These are phyloP conservation scores for Craniophora ligustri DNA, from an alignment of 2,888 invertebrate species.

Conservation along the genomic window DNA sequence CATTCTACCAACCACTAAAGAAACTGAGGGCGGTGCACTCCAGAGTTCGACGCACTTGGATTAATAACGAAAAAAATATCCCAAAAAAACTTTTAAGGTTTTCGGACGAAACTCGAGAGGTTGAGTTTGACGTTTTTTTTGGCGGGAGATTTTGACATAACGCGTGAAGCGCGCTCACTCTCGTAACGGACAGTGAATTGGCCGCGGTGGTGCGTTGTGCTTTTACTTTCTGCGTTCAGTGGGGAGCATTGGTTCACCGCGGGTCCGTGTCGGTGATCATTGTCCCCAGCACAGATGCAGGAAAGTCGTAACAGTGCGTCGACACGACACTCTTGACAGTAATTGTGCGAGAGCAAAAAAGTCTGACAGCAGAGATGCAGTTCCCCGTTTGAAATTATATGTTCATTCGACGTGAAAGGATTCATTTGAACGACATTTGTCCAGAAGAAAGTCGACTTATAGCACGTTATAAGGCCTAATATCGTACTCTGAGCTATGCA, in stretches of 20 bases:
- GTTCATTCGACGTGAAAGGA: neutral
- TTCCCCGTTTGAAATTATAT: constrained; percentile 24
- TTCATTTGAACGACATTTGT: neutral
- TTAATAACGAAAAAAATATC: constrained; percentile 53
- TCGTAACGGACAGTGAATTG: constrained; percentile 79
- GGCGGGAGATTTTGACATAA: constrained; percentile 70
- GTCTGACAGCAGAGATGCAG: constrained; percentile 11
- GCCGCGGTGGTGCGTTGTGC: constrained; percentile 70
- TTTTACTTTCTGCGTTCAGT: constrained; percentile 86
- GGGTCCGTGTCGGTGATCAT: constrained; percentile 59
- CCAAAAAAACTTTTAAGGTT: constrained; percentile 57
- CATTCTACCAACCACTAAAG: constrained; percentile 79
- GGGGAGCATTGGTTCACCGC: constrained; percentile 68
- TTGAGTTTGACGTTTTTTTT: constrained; percentile 65
- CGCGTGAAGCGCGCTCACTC: constrained; percentile 81
- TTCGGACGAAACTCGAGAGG: constrained; percentile 51
- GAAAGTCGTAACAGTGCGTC: constrained; percentile 52
- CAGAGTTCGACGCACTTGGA: constrained; percentile 77
- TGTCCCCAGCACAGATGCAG: constrained; percentile 56
- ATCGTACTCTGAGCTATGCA: too few relatives aligned
- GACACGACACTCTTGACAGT: constrained; percentile 39
- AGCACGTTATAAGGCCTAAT: neutral
- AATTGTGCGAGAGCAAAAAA: constrained; percentile 49
- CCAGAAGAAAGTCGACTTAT: neutral
- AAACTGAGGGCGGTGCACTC: constrained; percentile 76